phyloP scores from a whole-genome alignment of 2,113 vertebrate genomes.

The Xenus cinereus region DNA sequence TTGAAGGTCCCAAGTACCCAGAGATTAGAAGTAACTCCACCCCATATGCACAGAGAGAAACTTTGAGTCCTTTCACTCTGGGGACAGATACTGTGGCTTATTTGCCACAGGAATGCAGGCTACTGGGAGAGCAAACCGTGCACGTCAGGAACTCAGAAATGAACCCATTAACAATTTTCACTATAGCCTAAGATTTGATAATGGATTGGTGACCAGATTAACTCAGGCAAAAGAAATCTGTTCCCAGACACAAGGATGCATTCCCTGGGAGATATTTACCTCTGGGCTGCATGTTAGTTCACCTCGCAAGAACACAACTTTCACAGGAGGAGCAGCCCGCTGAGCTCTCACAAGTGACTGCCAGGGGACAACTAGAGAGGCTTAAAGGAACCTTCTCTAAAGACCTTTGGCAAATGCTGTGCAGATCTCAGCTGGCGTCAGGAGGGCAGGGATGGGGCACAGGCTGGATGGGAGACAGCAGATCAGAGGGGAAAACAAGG shows the following conservation, averaged over 20 bases:
- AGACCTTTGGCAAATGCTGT: neutral
- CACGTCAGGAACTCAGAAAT: neutral
- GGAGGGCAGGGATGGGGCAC: neutral
- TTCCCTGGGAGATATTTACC: neutral
- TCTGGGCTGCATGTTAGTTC: neutral
- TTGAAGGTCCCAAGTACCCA: neutral
- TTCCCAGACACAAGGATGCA: neutral
- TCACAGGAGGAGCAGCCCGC: neutral
- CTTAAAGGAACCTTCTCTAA: neutral
- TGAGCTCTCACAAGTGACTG: neutral
- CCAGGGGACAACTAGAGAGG: neutral
- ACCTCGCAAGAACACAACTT: neutral
- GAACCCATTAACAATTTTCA: neutral
- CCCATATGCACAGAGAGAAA: neutral
- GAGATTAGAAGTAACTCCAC: neutral
- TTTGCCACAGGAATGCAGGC: neutral
- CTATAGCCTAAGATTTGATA: neutral
- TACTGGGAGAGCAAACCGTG: neutral
- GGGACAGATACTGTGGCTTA: neutral
- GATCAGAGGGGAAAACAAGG: neutral
- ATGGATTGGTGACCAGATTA: neutral
- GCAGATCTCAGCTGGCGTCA: neutral
- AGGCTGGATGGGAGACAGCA: neutral
- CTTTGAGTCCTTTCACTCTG: neutral
- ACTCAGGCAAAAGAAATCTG: neutral